Conservation (phyloP, 2,797 vertebrate species). For the Eulemur coronatus region DNA sequence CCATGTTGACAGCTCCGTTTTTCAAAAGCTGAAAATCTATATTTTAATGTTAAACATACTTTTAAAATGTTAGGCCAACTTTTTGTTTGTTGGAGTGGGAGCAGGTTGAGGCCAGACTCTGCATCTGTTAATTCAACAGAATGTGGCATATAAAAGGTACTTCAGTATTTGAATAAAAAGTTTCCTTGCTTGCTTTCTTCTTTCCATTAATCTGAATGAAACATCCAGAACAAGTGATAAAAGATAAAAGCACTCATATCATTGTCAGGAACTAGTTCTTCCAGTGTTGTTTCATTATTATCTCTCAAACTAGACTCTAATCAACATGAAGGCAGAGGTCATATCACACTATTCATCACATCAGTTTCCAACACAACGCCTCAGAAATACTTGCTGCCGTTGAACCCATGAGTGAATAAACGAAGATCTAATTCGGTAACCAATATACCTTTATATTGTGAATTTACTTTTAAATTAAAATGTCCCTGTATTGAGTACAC, state of each 20-base stretch:
- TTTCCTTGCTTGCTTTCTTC: neutral
- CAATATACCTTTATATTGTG: conserved; percentile 3
- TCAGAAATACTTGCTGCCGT: conserved; percentile 23
- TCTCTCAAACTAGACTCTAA: neutral
- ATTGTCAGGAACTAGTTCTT: neutral
- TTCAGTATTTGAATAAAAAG: neutral
- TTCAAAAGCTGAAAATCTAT: conserved; percentile 26
- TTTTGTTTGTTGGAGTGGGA: neutral
- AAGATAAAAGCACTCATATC: conserved; percentile 19
- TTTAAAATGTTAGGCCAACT: conserved; percentile 32
- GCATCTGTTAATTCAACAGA: conserved; percentile 1
- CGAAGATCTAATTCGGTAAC: conserved; percentile 19
- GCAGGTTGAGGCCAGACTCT: neutral
- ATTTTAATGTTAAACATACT: conserved; percentile 14
- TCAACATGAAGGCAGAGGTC: conserved; percentile 16
- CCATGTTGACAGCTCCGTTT: neutral
- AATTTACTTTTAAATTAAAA: conserved; percentile 59
- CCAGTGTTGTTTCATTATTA: neutral
- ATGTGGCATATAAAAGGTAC: neutral
- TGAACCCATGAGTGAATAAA: conserved; percentile 11
- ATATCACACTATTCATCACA: neutral
- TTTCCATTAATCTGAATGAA: conserved; percentile 29
- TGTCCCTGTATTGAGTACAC: neutral
- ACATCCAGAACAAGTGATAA: conserved; percentile 1
- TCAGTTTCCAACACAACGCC: neutral